These are phyloP conservation scores for Julus scanicus DNA, from an alignment of 2,888 invertebrate species.

Conservation along the genomic window DNA sequence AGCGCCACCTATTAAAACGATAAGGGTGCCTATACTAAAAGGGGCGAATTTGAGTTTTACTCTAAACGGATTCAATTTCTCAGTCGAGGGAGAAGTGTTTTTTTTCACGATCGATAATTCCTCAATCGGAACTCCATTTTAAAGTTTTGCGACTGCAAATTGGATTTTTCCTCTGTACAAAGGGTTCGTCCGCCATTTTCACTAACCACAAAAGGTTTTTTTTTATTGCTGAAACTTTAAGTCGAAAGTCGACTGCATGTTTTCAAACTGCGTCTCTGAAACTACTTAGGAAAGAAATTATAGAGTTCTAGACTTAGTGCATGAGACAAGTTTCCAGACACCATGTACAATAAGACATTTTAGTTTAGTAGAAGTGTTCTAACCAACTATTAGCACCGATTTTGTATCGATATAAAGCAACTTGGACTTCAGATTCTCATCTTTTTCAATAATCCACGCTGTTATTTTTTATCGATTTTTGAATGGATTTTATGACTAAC, in stretches of 20 bases:
- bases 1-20: not conserved
- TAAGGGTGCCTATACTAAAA: not conserved
- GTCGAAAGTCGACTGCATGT: no score
- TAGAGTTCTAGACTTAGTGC: no score
- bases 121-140: conserved; percentile 17
- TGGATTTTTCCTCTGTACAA: not conserved
- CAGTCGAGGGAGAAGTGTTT: not conserved
- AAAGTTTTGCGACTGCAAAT: conserved; percentile 14
- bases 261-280: no score
- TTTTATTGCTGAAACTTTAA: no score
- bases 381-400: no score
- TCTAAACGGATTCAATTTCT: not conserved
- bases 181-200: not conserved
- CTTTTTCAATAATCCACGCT: no score
- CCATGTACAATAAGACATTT: no score
- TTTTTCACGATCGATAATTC: not conserved
- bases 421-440: no score
- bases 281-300: no score
- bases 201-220: not conserved
- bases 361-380: no score
- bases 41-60: not conserved
- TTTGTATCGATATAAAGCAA: no score
- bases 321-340: no score
- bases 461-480: not conserved
- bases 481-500: not conserved